Evolutionary conservation across 2,113 vertebrate species (phyloP), one percentile per base, ranked within the genome.

Genomic region (Elaphurus davidianus): DNA sequence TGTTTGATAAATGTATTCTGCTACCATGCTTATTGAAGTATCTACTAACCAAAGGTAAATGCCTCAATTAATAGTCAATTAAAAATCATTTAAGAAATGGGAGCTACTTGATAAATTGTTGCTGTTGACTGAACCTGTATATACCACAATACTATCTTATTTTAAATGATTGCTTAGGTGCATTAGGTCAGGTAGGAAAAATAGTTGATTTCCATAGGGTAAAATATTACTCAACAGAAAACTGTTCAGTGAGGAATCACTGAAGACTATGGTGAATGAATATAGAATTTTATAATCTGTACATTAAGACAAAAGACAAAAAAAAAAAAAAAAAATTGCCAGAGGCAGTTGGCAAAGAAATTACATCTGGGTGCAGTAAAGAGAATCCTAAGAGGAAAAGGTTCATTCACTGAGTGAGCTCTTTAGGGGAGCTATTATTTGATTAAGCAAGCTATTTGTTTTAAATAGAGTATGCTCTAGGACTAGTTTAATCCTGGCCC

Each of bases 361-460:
- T 98, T 98, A 96, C 96, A 93, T 98, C 79, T 98, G 97, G 97
- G 94, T 97, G 33, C 59, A 88, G 25, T 62, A 40, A 96, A 87
- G 33, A 96, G 74, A 94, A 94, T 98, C 98, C 98, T 98, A 91
- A 87, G 97, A 98, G 98, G 50, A 91, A 97, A 95, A 91, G 59
- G 95, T 95, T 98, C 97, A 98, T 98, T 98, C 97, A 96, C 91
- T 94, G 96, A 98, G 97, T 97, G 97, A 98, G 95, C 91, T 98
- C 98, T 98, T 97, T 79, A 97, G 98, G 93, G 97, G 78, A 94
- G n/a, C 78, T 90, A 88, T 89, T 91, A 94, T 96, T 98, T 98
- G 97, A 98, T 98, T 98, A 98, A 98, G 50, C 43, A n/a, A 97
- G 54, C 86, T 98, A 97, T 97, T 98, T 98, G 97, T 98, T 98